Evolutionary conservation across 2,113 vertebrate genomes (phyloP), one percentile per base, ranked within the genome.

Genomic region (Corythornis cristatus): DNA sequence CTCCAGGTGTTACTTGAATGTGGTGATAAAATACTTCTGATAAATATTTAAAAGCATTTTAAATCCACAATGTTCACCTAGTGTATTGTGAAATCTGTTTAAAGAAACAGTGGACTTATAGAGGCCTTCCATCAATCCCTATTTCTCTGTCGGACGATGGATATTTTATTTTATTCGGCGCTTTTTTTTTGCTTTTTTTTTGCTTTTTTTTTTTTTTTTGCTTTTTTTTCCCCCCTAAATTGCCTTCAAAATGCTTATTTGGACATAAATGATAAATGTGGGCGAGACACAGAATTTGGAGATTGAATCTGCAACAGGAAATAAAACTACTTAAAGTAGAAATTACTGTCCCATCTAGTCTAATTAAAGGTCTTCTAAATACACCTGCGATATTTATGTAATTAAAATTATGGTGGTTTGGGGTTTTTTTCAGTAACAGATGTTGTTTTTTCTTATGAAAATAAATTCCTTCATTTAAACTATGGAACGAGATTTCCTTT

Each of bases 41-140:
- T 98, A 97, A 98, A 98, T 98, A 98, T 98, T 98, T 98, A 95
- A 98, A 97, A 96, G 91, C 83, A 21, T 97, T 97, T 98, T 97
- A 97, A 97, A 97, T 96, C 95, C 91, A 90, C 86, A 57, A 15
- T 95, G 85, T 94, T 96, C 29, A 9, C 76, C 89, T 95, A 48
- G 75, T 95, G 88, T 89, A 75, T 96, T 97, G 93, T 96, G 93
- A 95, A 94, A 76, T 90, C 84, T 81, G 62, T 96, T 97, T 97
- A 96, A 97, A 97, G 95, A 94, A 97, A 96, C 93, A 95, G 93
- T 67, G 95, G 97, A 97, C 97, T 96, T 97, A 88, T 61, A 85
- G 92, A 95, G 94, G 95, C 96, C 96, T 94, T 91, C 62, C n/a
- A 29, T 84, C 91, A 92, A 57, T 91, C 80, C 74, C 76, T 90